Base-by-base conservation (phyloP, 2,888 invertebrate genomes). In the Pseudanteris insignis region DNA sequence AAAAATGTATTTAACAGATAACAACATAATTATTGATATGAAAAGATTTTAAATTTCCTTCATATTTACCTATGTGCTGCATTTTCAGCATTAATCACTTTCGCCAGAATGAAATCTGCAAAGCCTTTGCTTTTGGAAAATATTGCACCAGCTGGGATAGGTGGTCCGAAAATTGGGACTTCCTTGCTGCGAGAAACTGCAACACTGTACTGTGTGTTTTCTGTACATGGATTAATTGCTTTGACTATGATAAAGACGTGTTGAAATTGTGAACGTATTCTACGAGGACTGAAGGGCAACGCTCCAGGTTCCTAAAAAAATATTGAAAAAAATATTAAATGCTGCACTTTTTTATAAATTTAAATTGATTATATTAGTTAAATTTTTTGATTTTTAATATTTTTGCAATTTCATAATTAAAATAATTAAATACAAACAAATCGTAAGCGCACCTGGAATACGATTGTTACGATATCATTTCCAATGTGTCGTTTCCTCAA, bases 401-500 rank as follows among this genome's bases (percentile, higher is more conserved):
- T n/a, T n/a, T n/a, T n/a, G n/a, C n/a, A n/a, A n/a, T n/a, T n/a
- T n/a, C n/a, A n/a, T n/a, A n/a, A n/a, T n/a, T n/a, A n/a, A n/a
- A n/a, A n/a, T n/a, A n/a, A n/a, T n/a, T n/a, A n/a, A n/a, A n/a
- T n/a, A n/a, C n/a, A n/a, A n/a, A n/a, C n/a, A n/a, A n/a, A n/a
- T n/a, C n/a, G n/a, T n/a, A n/a, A n/a, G 6, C 24, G 36, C 69
- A 78, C 78, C 79, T 86, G 90, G 83, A 97, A 98, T 54, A 98
- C 92, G 70, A 98, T 92, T 8, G 96, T 97, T 41, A 97, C 96
- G 77, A 97, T 96, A 82, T 97, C 96, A 79, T 97, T 97, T 69
- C 97, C 97, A 74, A 97, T 96, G 81, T 97, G 96, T 14, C 97
- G 87, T 80, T 97, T 97, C 65, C 97, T 85, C 69, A 96, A 83